phyloP scores from a whole-genome alignment of 1,140 invertebrate genomes.

The Papilio polyxenes region DNA sequence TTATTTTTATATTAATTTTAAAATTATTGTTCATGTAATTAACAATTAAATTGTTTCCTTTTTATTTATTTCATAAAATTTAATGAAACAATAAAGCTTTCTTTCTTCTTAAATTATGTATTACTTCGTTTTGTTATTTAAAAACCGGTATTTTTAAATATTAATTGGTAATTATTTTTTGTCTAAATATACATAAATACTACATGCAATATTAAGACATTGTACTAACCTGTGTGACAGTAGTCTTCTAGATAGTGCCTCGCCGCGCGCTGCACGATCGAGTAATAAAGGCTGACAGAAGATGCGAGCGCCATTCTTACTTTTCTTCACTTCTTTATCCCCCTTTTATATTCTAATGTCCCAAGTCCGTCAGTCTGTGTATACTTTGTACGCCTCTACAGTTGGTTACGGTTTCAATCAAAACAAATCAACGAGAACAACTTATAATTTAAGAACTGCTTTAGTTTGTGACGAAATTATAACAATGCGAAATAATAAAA shows the following conservation, averaged over 20 bases:
- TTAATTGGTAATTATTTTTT: neutral
- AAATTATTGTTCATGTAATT: neutral
- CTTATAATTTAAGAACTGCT: constrained; percentile 60
- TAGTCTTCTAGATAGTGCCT: constrained; percentile 80
- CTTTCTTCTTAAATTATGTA: neutral
- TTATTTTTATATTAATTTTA: neutral
- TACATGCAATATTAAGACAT: neutral
- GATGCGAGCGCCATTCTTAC: constrained; percentile 79
- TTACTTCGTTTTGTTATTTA: neutral
- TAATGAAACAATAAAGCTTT: neutral
- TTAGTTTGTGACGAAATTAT: constrained; percentile 63
- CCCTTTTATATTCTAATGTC: constrained; percentile 47
- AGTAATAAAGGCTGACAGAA: constrained; percentile 81
- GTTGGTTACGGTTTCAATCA: constrained; percentile 67
- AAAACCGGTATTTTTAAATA: neutral
- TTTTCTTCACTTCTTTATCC: constrained; percentile 61
- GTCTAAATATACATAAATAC: neutral
- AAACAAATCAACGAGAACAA: constrained; percentile 63
- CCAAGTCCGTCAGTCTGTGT: constrained; percentile 59
- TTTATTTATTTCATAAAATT: neutral
- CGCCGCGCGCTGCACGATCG: constrained; percentile 79
- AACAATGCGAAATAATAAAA: constrained; percentile 54
- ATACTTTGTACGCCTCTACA: constrained; percentile 56
- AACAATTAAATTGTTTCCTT: too few species aligned
- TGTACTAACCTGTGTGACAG: constrained; percentile 76